Conservation (phyloP, 1,140 invertebrate genomes). For the Trichoplusia ni region DNA sequence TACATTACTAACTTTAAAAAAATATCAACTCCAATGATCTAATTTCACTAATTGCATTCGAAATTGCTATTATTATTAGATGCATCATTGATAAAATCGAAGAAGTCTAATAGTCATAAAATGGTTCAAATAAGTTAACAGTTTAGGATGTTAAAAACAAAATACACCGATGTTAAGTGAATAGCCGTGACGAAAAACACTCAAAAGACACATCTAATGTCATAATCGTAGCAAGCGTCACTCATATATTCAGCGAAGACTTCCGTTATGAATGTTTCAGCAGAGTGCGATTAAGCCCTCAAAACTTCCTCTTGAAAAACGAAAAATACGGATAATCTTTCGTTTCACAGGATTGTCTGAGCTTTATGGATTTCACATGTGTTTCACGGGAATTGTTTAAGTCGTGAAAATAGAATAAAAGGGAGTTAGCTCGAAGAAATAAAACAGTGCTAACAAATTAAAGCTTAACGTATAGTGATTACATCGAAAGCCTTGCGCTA, state of each 20-base stretch:
- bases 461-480: not conserved
- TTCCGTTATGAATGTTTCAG: conserved; percentile 13
- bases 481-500: not conserved
- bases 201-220: conserved; percentile 6
- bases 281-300: conserved; percentile 1
- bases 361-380: conserved; percentile 70
- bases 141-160: not conserved
- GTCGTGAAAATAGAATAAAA: conserved; percentile 42
- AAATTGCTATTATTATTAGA: too few species aligned
- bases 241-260: conserved; percentile 8
- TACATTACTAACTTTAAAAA: too few species aligned
- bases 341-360: conserved; percentile 67
- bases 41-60: too few species aligned
- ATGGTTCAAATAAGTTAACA: too few species aligned
- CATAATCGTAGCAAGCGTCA: conserved; percentile 18
- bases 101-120: too few species aligned
- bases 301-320: conserved; percentile 39
- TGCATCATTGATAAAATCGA: too few species aligned
- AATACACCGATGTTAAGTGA: not conserved
- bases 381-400: conserved; percentile 45
- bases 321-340: conserved; percentile 66
- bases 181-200: conserved; percentile 9
- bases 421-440: conserved; percentile 28
- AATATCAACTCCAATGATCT: too few species aligned
- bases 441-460: not conserved